Evolutionary conservation across 2,113 vertebrate genomes (phyloP).

Genomic region (Rhabdornis inornatus): DNA sequence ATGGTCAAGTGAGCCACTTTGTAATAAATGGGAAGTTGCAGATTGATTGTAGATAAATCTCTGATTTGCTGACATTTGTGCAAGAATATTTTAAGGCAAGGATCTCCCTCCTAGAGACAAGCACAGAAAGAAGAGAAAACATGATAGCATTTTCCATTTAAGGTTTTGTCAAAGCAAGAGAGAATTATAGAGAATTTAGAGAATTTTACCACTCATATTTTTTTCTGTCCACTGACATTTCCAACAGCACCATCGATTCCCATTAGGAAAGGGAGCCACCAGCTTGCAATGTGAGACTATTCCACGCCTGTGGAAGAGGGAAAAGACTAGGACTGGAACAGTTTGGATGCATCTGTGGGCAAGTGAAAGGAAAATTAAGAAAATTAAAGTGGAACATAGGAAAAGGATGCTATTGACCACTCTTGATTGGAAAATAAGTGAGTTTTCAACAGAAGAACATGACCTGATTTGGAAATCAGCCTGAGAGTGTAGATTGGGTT

Average conservation of each 20-base stretch:
- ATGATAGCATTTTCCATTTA: not conserved
- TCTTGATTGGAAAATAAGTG: not conserved
- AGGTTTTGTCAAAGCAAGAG: not conserved
- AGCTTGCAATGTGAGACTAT: not conserved
- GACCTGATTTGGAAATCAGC: not conserved
- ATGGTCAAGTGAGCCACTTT: not conserved
- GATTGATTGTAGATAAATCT: not conserved
- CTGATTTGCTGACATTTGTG: not conserved
- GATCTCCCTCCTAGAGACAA: not conserved
- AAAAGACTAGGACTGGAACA: not conserved
- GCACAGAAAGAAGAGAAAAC: not conserved
- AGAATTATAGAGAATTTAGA: not conserved
- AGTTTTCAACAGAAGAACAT: not conserved
- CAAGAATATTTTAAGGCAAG: not conserved
- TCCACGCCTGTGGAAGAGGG: not conserved
- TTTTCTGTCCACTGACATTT: not conserved
- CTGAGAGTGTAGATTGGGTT: rapidly evolving
- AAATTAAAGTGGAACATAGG: not conserved
- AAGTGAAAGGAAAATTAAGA: not conserved
- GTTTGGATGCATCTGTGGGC: not conserved
- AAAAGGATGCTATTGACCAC: not conserved
- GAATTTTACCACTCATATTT: not conserved
- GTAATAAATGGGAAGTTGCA: not conserved
- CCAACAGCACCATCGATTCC: rapidly evolving
- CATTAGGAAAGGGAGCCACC: not conserved